A percentile compares a stretch with the other conserved stretches of the same genome.
phyloP scores from a whole-genome alignment of 2,113 vertebrate genomes.

The Phyllostomus hastatus region DNA sequence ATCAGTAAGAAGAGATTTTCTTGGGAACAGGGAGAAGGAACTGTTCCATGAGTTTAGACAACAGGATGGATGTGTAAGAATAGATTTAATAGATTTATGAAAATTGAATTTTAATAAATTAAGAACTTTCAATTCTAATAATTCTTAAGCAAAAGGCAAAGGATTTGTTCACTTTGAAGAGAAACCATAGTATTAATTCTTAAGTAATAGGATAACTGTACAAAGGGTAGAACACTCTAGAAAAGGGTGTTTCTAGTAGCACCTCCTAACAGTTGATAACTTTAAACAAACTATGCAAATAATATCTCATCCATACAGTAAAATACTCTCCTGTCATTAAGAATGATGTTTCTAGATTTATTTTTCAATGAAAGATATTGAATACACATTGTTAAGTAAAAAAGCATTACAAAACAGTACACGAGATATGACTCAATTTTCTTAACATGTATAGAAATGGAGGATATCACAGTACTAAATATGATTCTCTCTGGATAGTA shows the following conservation, averaged over 20 bases:
- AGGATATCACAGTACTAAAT: neutral
- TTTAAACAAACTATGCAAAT: neutral
- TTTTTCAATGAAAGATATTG: neutral
- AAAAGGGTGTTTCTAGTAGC: neutral
- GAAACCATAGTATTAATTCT: neutral
- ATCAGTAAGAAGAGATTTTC: neutral
- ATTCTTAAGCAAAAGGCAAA: neutral
- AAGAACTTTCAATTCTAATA: neutral
- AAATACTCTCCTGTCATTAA: neutral
- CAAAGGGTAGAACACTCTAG: neutral
- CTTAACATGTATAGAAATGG: neutral
- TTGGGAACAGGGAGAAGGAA: neutral
- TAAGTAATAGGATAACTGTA: neutral
- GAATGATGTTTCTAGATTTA: neutral
- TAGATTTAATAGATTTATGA: neutral
- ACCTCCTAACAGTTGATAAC: neutral
- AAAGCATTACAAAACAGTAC: neutral
- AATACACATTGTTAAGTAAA: neutral
- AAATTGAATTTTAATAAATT: constrained; percentile 18
- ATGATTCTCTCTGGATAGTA: neutral
- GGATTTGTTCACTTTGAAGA: too few species aligned
- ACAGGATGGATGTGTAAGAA: neutral
- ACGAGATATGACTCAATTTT: neutral
- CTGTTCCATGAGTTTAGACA: neutral
- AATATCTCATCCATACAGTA: neutral